A percentile compares a stretch with the other conserved stretches of the same genome.
phyloP scores from a whole-genome alignment of 1,140 invertebrate species.

The Cyrtorhinus lividipennis region DNA sequence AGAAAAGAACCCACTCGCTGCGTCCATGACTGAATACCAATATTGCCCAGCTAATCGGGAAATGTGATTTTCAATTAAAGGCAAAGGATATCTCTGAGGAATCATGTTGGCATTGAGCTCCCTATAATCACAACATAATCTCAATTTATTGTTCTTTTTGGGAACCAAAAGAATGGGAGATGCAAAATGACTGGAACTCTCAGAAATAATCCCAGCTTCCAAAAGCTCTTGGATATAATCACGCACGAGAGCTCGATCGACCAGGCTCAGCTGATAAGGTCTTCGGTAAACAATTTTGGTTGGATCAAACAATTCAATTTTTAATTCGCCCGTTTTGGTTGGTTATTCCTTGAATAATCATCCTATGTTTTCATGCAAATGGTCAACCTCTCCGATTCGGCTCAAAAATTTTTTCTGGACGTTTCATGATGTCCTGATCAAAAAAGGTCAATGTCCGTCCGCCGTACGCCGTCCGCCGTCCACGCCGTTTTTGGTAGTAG shows the following conservation, averaged over 20 bases:
- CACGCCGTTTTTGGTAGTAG: too few relatives aligned
- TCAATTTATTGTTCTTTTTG: constrained; percentile 24
- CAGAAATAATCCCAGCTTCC: constrained; percentile 23
- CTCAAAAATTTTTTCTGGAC: too few relatives aligned
- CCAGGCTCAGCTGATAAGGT: constrained; percentile 14
- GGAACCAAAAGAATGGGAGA: constrained; percentile 28
- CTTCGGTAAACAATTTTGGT: constrained; percentile 17
- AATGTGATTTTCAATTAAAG: constrained; percentile 26
- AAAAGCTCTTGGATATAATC: constrained; percentile 11
- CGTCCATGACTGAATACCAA: constrained; percentile 29
- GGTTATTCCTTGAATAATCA: not conserved
- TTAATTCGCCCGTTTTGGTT: not conserved
- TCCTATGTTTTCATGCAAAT: constrained; percentile 9
- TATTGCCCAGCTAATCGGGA: constrained; percentile 25
- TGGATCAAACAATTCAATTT: constrained; percentile 17
- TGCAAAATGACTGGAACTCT: constrained; percentile 25
- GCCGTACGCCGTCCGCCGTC: too few relatives aligned
- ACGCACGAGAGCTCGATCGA: constrained; percentile 14
- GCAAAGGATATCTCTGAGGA: constrained; percentile 28
- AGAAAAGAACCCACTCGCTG: constrained; percentile 29
- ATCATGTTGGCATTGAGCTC: constrained; percentile 29
- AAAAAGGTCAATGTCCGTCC: too few relatives aligned
- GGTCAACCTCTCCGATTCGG: too few relatives aligned
- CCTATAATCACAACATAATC: constrained; percentile 33
- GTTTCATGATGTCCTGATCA: too few relatives aligned